Conservation (phyloP, 2,113 vertebrate genomes). For the Trematocara stigmaticum region DNA sequence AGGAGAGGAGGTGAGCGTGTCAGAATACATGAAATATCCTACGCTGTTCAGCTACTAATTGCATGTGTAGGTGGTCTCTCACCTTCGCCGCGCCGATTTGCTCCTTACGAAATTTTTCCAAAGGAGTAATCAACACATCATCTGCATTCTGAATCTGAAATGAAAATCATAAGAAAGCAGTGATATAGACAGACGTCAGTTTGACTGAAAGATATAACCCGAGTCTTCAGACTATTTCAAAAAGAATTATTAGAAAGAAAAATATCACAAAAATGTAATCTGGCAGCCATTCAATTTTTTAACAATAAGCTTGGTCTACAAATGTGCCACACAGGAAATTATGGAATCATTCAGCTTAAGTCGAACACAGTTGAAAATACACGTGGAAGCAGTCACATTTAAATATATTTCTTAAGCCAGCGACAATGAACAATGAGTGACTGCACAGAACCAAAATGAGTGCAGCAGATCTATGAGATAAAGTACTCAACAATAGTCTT, state of each 20-base stretch:
- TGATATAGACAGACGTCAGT: neutral
- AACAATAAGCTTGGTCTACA: neutral
- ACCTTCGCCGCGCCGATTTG: constrained; percentile 98
- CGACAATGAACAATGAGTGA: constrained; percentile 25
- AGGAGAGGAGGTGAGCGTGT: neutral
- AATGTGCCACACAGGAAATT: constrained; percentile 1
- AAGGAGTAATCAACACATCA: constrained; percentile 91
- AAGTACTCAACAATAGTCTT: constrained; percentile 20
- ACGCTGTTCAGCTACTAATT: constrained; percentile 18
- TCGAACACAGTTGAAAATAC: constrained; percentile 5
- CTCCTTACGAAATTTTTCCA: constrained; percentile 96
- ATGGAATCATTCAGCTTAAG: neutral
- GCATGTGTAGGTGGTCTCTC: constrained; percentile 61
- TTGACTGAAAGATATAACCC: neutral
- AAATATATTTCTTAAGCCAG: constrained; percentile 42
- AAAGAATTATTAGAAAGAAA: neutral
- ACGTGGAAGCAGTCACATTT: constrained; percentile 21
- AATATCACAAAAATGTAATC: constrained; percentile 1
- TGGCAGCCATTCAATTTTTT: neutral
- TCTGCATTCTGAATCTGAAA: constrained; percentile 97
- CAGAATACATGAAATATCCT: neutral
- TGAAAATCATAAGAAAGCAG: neutral
- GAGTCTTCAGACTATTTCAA: neutral
- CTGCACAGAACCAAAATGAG: constrained; percentile 10
- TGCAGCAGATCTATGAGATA: constrained; percentile 28